Conservation (phyloP, 2,888 invertebrate species). For the Dryobotodes eremita region DNA sequence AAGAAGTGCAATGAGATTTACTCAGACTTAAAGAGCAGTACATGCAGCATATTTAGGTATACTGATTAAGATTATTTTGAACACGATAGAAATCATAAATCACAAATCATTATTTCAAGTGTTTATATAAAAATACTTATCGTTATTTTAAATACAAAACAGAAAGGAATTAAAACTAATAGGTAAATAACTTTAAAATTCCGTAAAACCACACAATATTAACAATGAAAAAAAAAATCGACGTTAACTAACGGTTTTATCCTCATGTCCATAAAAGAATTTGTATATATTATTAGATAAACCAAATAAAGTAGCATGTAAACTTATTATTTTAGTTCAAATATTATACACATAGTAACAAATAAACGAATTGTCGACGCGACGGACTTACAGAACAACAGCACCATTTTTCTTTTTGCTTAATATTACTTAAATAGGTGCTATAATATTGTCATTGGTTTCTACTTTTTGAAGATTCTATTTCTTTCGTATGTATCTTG, state of each 20-base stretch:
- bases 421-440: neutral
- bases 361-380: neutral
- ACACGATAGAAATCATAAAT: neutral
- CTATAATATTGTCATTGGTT: no score
- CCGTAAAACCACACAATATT: neutral
- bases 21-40: no score
- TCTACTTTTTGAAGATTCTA: no score
- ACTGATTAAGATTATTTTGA: neutral
- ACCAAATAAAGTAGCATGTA: neutral
- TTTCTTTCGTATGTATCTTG: neutral
- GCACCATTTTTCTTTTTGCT: neutral
- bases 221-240: neutral
- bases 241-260: neutral
- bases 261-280: conserved; percentile 18
- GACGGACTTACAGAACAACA: neutral
- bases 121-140: neutral
- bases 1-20: neutral
- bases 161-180: neutral
- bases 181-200: neutral
- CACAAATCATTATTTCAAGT: no score
- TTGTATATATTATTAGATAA: neutral
- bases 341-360: neutral
- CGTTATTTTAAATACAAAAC: neutral
- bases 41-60: no score
- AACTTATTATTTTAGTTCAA: neutral